These are phyloP conservation scores for Oreonectes daqikongensis DNA, from an alignment of 2,797 vertebrate genomes.

Conservation along the genomic window DNA sequence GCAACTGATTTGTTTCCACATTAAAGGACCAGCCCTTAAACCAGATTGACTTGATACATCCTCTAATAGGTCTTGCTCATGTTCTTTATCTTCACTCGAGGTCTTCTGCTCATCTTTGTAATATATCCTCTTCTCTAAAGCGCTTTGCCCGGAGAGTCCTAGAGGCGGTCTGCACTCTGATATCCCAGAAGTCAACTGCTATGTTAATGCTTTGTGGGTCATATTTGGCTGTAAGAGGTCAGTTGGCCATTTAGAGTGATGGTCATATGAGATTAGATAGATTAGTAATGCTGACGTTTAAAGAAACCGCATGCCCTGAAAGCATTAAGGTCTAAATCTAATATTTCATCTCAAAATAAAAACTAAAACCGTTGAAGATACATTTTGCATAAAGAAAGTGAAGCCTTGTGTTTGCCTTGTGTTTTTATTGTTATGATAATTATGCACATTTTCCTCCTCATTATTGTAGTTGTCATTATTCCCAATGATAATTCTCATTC, in stretches of 20 bases:
- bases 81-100: background rate
- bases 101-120: background rate
- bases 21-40: constrained; percentile 8
- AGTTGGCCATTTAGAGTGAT: constrained; percentile 12
- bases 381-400: background rate
- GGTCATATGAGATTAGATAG: background rate
- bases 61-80: background rate
- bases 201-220: background rate
- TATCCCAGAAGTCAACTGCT: background rate
- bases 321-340: background rate
- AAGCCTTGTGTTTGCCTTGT: background rate
- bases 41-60: background rate
- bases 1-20: constrained; percentile 16
- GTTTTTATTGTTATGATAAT: background rate
- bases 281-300: background rate
- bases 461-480: background rate
- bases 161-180: background rate
- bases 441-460: background rate
- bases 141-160: background rate
- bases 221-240: background rate
- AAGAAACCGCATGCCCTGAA: background rate
- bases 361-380: background rate
- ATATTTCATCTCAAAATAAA: background rate
- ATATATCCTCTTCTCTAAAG: background rate
- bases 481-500: background rate